Percentiles rank a stretch among this genome's conserved stretches.
Evolutionary conservation across 2,113 vertebrate genomes (phyloP).

Genomic region (Herpailurus yagouaroundi): DNA sequence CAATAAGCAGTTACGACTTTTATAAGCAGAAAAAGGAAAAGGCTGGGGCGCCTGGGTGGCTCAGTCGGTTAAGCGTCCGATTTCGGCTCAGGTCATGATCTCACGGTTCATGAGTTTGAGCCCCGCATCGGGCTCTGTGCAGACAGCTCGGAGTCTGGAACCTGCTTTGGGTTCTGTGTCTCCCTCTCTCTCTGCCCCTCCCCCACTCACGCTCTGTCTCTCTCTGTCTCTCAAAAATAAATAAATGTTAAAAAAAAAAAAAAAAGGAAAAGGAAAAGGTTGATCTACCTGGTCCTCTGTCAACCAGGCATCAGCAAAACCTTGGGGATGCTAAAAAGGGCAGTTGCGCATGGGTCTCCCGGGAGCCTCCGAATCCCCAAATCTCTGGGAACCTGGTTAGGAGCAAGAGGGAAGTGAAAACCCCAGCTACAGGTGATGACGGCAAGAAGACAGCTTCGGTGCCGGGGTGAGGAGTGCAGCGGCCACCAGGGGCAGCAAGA

Average conservation of each 20-base stretch:
- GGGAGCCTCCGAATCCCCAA: background rate
- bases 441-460: background rate
- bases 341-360: background rate
- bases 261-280: background rate
- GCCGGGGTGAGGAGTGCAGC: background rate
- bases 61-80: too few species aligned
- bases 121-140: too few species aligned
- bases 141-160: too few species aligned
- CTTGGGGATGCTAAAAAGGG: background rate
- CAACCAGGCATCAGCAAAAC: background rate
- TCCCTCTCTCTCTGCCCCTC: too few species aligned
- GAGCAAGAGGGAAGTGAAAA: background rate
- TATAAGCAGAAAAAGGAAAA: background rate
- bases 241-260: too few species aligned
- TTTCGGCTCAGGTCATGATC: too few species aligned
- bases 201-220: too few species aligned
- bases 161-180: too few species aligned
- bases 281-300: background rate
- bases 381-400: background rate
- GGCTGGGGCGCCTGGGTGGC: background rate
- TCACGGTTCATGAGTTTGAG: too few species aligned
- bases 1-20: background rate
- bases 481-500: background rate
- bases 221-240: too few species aligned
- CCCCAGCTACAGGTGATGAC: background rate